Base-by-base conservation (phyloP, 2,797 vertebrate genomes). In the Coccyzus lansbergi region DNA sequence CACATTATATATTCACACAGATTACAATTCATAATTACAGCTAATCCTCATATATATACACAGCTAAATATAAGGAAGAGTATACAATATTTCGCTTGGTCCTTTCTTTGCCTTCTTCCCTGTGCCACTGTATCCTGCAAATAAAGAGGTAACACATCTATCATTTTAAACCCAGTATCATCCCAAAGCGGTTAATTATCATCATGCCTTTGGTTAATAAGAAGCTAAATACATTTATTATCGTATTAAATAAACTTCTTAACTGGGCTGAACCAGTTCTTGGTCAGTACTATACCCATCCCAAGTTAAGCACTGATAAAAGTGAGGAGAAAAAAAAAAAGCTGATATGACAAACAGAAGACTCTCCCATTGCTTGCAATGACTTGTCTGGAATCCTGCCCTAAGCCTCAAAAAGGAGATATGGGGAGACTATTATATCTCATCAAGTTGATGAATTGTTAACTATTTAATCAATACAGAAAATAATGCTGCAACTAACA, bases 381-480 rank as follows among this genome's bases (percentile, higher is more conserved):
- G n/a, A 62, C 62, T 59, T 70, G 15, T 42, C 49, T 68, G 51
- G 65, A 91, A 93, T 71, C 58, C 38, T 79, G 38, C 34, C 28
- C 25, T 34, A 71, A 52, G 18, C 60, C 60, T 80, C 21, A 5
- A 86, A 84, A 52, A 67, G 10, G 9, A 90, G 82, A 75, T 69
- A 92, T 2, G 15, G 22, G n/a, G 25, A 92, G 38, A 92, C 60
- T 86, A 83, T 72, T 85, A 71, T 46, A 51, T 71, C 72, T 86
- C 88, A 81, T 59, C 1, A 0, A 85, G 44, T 14, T 91, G 96
- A 94, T 77, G 64, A 92, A 94, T 38, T 94, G 78, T 56, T 87
- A 95, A 93, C 71, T 91, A 33, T 46, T 95, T 77, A 85, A 96
- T 93, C 95, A 92, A 96, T 93, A 93, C 44, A 83, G 44, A 88